phyloP scores from a whole-genome alignment of 64 coral and sea anemone genomes.

The Anthopleura sola region DNA sequence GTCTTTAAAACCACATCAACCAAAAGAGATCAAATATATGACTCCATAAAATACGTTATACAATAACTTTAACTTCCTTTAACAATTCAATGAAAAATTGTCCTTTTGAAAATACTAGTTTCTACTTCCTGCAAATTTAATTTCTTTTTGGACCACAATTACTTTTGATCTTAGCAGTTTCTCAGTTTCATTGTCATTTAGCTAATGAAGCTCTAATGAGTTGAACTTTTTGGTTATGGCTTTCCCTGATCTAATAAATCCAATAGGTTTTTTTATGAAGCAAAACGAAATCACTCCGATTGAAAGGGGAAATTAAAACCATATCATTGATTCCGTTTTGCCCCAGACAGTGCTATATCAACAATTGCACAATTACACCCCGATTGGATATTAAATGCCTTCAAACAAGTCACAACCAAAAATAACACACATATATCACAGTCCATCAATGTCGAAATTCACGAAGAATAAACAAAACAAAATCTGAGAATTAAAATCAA shows the following conservation, averaged over 20 bases:
- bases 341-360: neutral
- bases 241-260: slow-evolving; percentile 11
- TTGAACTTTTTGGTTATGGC: neutral
- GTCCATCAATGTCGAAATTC: slow-evolving; percentile 3
- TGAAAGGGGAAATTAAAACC: slow-evolving; percentile 3
- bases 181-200: neutral
- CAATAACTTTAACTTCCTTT: neutral
- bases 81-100: neutral
- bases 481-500: neutral
- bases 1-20: neutral
- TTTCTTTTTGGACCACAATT: neutral
- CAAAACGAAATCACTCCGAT: slow-evolving; percentile 3
- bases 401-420: neutral
- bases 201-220: neutral
- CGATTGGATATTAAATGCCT: neutral
- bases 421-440: neutral
- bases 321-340: neutral
- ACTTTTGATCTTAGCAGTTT: neutral
- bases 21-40: neutral
- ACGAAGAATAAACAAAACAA: neutral
- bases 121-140: neutral
- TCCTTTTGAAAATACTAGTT: neutral
- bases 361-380: neutral
- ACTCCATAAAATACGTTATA: neutral
- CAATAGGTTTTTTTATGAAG: neutral